Conservation (phyloP, 2,113 vertebrate species). For the Hippocampus guttulatus region DNA sequence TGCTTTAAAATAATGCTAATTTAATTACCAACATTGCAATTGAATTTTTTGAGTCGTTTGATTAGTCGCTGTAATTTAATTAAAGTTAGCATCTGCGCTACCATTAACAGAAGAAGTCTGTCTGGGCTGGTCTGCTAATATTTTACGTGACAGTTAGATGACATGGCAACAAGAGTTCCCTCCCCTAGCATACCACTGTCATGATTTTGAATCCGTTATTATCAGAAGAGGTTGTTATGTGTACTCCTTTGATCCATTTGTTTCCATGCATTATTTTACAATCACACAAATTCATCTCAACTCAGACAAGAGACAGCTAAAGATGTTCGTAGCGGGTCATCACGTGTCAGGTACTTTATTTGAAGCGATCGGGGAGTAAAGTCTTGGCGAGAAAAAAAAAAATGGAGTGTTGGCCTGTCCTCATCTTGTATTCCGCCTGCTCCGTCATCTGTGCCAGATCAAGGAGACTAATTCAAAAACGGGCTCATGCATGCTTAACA, state of each 20-base stretch:
- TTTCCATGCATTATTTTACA: background rate
- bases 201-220: background rate
- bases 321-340: conserved; percentile 19
- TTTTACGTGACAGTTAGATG: no score
- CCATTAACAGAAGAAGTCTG: no score
- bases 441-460: conserved; percentile 61
- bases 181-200: no score
- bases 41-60: no score
- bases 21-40: no score
- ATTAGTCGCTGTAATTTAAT: no score
- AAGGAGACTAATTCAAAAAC: conserved; percentile 62
- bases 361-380: background rate
- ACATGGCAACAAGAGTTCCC: no score
- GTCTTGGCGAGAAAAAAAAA: conserved; percentile 34
- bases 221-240: background rate
- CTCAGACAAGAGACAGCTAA: background rate
- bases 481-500: conserved; percentile 61
- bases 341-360: background rate
- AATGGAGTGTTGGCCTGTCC: conserved; percentile 43
- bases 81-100: no score
- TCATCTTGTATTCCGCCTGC: conserved; percentile 49
- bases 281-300: background rate
- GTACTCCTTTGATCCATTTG: no score
- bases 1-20: no score
- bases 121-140: no score